phyloP scores from a whole-genome alignment of 2,888 invertebrate species.

The Dione juno region DNA sequence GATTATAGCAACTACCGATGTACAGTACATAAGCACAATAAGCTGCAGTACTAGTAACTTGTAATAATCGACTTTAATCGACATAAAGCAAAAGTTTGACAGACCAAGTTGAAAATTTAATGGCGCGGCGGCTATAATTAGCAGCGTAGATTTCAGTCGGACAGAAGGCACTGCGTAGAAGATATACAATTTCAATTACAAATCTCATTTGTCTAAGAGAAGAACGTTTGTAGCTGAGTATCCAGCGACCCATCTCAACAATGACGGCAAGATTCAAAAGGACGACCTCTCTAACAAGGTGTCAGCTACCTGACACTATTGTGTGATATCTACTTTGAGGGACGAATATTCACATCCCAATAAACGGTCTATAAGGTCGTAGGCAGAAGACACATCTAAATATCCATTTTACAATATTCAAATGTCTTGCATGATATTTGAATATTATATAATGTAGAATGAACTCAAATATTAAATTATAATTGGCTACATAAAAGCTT shows the following conservation, averaged over 20 bases:
- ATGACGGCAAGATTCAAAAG: constrained; percentile 71
- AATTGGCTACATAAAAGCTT: neutral
- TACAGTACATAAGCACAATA: no score
- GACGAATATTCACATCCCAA: constrained; percentile 72
- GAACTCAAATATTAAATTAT: neutral
- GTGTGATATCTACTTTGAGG: constrained; percentile 69
- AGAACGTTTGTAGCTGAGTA: constrained; percentile 70
- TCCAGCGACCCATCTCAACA: constrained; percentile 69
- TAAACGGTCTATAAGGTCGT: constrained; percentile 57
- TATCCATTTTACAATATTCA: constrained; percentile 25
- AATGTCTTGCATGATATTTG: no score
- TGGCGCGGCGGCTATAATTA: constrained; percentile 14
- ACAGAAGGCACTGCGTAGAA: constrained; percentile 32
- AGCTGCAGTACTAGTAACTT: neutral
- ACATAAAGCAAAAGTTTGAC: constrained; percentile 4
- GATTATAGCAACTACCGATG: no score
- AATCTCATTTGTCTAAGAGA: constrained; percentile 48
- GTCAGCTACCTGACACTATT: constrained; percentile 78
- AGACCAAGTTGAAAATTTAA: constrained; percentile 10
- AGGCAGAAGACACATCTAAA: constrained; percentile 41
- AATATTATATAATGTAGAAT: no score
- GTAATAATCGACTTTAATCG: neutral
- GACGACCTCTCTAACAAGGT: constrained; percentile 70
- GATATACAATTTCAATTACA: constrained; percentile 64
- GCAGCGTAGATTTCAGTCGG: constrained; percentile 24